Base-by-base conservation (phyloP, 2,113 vertebrate genomes). In the Plectropomus leopardus region DNA sequence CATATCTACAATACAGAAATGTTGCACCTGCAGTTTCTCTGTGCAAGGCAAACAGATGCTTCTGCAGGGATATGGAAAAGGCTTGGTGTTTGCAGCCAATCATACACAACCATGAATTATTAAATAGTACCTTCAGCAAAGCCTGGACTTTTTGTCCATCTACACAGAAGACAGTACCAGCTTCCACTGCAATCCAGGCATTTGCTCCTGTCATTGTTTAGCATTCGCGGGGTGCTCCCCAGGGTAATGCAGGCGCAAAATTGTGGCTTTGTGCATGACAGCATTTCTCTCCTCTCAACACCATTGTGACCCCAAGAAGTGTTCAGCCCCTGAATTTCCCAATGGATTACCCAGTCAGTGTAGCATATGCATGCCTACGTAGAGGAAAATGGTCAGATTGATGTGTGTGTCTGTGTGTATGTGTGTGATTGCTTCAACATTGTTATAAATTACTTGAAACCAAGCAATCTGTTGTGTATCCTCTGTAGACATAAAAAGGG, bases 51-150 rank as follows among this genome's bases (percentile, higher is more conserved):
- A 86, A 86, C 84, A 86, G 76, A 83, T 83, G 87, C 86, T 77
- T 65, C 76, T 84, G 75, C 79, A 71, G 55, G 42, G 17, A 72
- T 61, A 64, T 66, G 59, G 66, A 76, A 80, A 75, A 71, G 51
- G 4, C 16, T 34, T 85, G 48, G 28, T 21, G 78, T 78, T 85
- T 34, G 36, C 58, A 89, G 82, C 84, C 84, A 90, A 89, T 91
- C 85, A 85, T 57, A 91, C 63, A 84, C 78, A 80, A 28, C 69
- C 77, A 92, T 94, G 84, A 93, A 94, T 95, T 89, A 92, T 94
- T 93, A 84, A 95, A 88, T 28, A 72, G 54, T 69, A 87, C 86
- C 88, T 90, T 81, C 70, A 93, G 90, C 79, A 72, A 89, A 90
- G 76, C 76, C 64, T 61, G 76, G 73, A 89, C 84, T 85, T 92